Percentiles rank a stretch among this genome's conserved stretches.
Evolutionary conservation across 2,113 vertebrate species (phyloP).

Genomic region (Microcebus ravelobensis): DNA sequence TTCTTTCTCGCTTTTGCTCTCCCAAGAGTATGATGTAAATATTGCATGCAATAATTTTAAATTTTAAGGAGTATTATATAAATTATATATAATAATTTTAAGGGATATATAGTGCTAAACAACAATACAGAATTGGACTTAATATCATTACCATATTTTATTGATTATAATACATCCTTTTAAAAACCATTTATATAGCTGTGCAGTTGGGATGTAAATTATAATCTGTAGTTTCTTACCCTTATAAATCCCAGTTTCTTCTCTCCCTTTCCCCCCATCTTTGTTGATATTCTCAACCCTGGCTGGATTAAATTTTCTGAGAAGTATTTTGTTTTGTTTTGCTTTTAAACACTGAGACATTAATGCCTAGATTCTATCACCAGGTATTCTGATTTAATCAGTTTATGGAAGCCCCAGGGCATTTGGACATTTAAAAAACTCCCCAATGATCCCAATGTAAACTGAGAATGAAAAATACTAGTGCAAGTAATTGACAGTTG

Average conservation of each 20-base stretch:
- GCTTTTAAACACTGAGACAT: neutral
- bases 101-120: neutral
- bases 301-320: neutral
- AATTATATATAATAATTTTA: neutral
- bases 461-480: neutral
- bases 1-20: neutral
- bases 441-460: neutral
- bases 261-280: too few species aligned
- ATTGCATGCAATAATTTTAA: neutral
- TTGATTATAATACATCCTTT: neutral
- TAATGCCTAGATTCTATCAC: neutral
- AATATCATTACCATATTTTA: neutral
- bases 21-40: neutral
- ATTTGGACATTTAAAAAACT: neutral
- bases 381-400: neutral
- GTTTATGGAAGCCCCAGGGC: neutral
- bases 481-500: neutral
- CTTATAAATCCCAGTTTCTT: neutral
- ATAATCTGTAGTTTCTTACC: neutral
- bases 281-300: neutral
- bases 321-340: neutral
- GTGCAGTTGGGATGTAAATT: neutral
- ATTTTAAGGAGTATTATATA: neutral
- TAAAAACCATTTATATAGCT: neutral
- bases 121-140: neutral